Evolutionary conservation across 2,113 vertebrate species (phyloP), one percentile per base, ranked within the genome.

Genomic region (Dipodomys merriami): DNA sequence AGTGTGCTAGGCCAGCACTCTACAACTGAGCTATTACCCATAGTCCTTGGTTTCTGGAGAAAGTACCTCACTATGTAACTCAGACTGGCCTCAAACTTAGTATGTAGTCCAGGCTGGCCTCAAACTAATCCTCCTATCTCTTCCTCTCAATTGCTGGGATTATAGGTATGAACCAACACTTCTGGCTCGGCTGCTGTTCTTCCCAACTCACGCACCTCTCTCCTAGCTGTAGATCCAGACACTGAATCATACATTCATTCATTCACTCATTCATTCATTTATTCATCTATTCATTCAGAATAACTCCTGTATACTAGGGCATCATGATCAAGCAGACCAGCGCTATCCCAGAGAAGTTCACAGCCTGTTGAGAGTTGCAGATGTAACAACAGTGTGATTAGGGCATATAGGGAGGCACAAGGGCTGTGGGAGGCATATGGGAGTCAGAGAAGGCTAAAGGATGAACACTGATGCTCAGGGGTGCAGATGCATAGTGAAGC

Each of bases 401-500:
- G 67, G 10, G n/a, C 67, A 27, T 33, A 27, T 9, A 53, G 72
- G 49, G 27, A 80, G 62, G 9, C 44, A 39, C 27, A 30, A 76
- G 35, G 29, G 12, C 20, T 46, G 2, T 62, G 49, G 68, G 33
- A 77, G 62, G 27, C 68, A 16, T 57, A 57, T 33, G 29, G 73
- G 49, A 35, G 15, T 81, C 80, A 68, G 87, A 23, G 44, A 83
- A 82, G 64, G 73, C 85, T 96, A 60, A 78, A 60, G 73, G 30
- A n/a, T 39, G 57, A 23, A 67, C 9, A 7, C 13, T 7, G 81
- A 25, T n/a, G 39, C 30, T 62, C 27, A n/a, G 64, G 53, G 53
- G 53, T 57, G 53, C 11, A 57, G 53, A 57, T 57, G 53, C 53
- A 57, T 13, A 57, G 53, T 57, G 53, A 57, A 57, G 53, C 53